Evolutionary conservation across 2,113 vertebrate genomes (phyloP).

Genomic region (Andinoacara biseriatus): DNA sequence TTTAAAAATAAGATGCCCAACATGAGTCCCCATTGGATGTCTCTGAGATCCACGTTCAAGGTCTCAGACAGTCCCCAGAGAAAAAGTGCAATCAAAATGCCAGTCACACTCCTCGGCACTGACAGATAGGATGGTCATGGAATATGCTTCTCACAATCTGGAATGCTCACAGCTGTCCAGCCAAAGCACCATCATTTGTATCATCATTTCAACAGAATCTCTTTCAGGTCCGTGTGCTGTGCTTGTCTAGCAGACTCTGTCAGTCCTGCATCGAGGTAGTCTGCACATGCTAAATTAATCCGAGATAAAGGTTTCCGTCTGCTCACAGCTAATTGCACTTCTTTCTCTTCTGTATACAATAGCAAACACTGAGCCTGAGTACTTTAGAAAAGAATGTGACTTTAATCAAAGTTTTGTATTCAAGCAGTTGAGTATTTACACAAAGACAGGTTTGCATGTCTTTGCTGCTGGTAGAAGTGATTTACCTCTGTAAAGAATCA

Average conservation of each 20-base stretch:
- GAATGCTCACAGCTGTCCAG: background rate
- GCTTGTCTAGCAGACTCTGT: slow-evolving; percentile 1
- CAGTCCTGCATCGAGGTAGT: background rate
- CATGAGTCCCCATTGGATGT: background rate
- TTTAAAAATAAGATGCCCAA: slow-evolving; percentile 1
- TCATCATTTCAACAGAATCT: slow-evolving; percentile 9
- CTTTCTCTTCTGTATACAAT: slow-evolving; percentile 23
- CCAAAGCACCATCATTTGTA: background rate
- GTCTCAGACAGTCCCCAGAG: slow-evolving; percentile 14
- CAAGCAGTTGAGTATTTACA: slow-evolving; percentile 19
- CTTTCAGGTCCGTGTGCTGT: background rate
- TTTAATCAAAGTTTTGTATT: slow-evolving; percentile 31
- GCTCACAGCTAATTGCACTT: slow-evolving; percentile 24
- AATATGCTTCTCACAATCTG: slow-evolving; percentile 22
- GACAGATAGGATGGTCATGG: slow-evolving; percentile 35
- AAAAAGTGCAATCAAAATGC: slow-evolving; percentile 39
- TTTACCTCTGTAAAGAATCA: slow-evolving; percentile 23
- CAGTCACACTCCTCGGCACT: slow-evolving; percentile 25
- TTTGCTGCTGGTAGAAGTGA: slow-evolving; percentile 24
- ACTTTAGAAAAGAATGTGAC: slow-evolving; percentile 4
- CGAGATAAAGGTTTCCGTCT: slow-evolving; percentile 45
- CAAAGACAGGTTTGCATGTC: slow-evolving; percentile 8
- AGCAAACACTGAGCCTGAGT: slow-evolving; percentile 9
- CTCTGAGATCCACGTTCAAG: slow-evolving; percentile 31
- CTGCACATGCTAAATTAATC: slow-evolving; percentile 1